Evolutionary conservation across 2,888 invertebrate genomes (phyloP), one percentile per base, ranked within the genome.

Genomic region (Lottia scabra): DNA sequence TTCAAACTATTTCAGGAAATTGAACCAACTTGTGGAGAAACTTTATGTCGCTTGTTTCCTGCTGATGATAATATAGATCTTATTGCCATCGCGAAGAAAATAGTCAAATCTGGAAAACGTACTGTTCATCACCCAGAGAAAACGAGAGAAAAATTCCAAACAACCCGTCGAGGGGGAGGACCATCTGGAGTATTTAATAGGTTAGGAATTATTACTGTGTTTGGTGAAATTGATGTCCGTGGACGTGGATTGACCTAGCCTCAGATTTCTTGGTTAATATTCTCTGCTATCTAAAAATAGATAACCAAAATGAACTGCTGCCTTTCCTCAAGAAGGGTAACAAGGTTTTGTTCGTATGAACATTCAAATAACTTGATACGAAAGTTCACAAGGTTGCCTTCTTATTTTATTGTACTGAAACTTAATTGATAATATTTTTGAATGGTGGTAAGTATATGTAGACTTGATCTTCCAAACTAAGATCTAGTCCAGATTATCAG

Each of bases 11-110:
- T 30, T 30, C 30, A 30, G 92, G 98, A 98, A 92, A 96, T 99
- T 81, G 98, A 98, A 89, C 97, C 98, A 2, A 93, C 95, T 89
- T 96, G 97, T 70, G 99, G 97, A 23, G 96, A 96, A 89, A 96
- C 97, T 89, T 91, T 99, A 74, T 99, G 97, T 87, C 93, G 97
- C 75, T 91, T 98, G 65, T 99, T 99, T 90, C 95, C 97, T 2
- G 94, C 96, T 90, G 99, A 99, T 78, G 85, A 85, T 67, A 86
- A 85, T 75, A 83, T 87, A 48, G 89, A 89, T 78, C 78, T 89
- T 63, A 82, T 80, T 71, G 81, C 85, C 65, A 87, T 88, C 66
- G 87, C 86, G n/a, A 76, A 84, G 63, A 87, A 87, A 78, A 87
- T 88, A 48, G 82, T 83, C 75, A 82, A 80, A 79, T 76, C 83